Evolutionary conservation across 2,113 vertebrate species (phyloP).

Genomic region (Brienomyrus longianalis): DNA sequence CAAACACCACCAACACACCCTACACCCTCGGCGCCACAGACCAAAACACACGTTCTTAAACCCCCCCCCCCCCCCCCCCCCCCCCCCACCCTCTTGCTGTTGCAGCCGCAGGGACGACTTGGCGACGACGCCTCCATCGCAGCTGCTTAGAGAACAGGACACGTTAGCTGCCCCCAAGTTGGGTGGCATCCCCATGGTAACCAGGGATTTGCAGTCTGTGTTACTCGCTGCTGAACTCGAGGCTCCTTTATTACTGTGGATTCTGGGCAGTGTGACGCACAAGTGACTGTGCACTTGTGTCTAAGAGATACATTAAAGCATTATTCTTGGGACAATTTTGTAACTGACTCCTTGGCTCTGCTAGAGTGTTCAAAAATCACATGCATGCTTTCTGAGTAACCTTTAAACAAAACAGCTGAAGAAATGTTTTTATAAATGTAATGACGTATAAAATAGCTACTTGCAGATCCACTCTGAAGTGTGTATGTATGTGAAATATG

Average conservation of each 20-base stretch:
- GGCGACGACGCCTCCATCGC: conserved; percentile 75
- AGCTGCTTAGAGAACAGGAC: conserved; percentile 63
- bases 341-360: background rate
- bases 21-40: no score
- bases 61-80: no score
- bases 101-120: conserved; percentile 86
- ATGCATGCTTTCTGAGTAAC: background rate
- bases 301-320: background rate
- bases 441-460: background rate
- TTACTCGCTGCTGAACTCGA: background rate
- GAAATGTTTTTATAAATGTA: background rate
- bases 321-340: background rate
- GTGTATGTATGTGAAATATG: background rate
- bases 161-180: background rate
- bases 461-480: background rate
- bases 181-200: background rate
- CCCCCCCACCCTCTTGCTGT: conserved; percentile 10
- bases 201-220: background rate
- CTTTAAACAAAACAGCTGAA: background rate
- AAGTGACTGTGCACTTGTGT: background rate
- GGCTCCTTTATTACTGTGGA: background rate
- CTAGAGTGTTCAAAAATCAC: background rate
- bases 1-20: no score
- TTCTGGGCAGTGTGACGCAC: background rate
- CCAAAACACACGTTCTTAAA: no score